Percentiles rank a stretch among this genome's conserved stretches.
Evolutionary conservation across 2,797 vertebrate species (phyloP).

Genomic region (Acanthurus leucopareius): DNA sequence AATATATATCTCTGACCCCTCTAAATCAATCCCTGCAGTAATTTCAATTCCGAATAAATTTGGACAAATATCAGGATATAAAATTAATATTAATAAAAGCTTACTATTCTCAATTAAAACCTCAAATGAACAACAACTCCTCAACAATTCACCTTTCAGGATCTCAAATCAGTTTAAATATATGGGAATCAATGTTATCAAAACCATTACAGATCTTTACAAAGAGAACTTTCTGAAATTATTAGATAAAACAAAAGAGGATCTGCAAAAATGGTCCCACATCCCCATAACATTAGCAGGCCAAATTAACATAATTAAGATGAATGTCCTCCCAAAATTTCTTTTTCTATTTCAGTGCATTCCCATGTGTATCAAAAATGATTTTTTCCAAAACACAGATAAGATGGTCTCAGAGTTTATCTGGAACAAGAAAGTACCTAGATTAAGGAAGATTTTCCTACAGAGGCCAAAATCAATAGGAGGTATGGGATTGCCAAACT

Average conservation of each 20-base stretch:
- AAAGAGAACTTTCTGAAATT: background rate
- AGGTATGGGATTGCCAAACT: background rate
- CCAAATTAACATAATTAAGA: background rate
- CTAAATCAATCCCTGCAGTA: background rate
- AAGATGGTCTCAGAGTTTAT: background rate
- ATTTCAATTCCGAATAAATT: background rate
- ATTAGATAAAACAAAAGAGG: background rate
- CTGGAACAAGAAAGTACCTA: background rate
- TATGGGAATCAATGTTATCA: background rate
- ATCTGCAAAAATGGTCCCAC: slow-evolving; percentile 1
- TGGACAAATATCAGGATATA: background rate
- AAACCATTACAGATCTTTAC: background rate
- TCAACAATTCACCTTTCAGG: background rate
- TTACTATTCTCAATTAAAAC: background rate
- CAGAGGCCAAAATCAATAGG: background rate
- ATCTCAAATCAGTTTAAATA: background rate
- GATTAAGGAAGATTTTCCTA: background rate
- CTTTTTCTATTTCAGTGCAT: background rate
- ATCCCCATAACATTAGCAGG: background rate
- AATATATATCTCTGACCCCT: background rate
- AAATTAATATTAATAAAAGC: background rate
- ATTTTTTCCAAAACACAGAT: background rate
- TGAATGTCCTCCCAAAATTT: background rate
- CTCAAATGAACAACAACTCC: background rate
- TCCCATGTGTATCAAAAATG: background rate